These are phyloP conservation scores for Drosophila hamatofila DNA, from an alignment of 2,888 invertebrate species.

Conservation along the genomic window DNA sequence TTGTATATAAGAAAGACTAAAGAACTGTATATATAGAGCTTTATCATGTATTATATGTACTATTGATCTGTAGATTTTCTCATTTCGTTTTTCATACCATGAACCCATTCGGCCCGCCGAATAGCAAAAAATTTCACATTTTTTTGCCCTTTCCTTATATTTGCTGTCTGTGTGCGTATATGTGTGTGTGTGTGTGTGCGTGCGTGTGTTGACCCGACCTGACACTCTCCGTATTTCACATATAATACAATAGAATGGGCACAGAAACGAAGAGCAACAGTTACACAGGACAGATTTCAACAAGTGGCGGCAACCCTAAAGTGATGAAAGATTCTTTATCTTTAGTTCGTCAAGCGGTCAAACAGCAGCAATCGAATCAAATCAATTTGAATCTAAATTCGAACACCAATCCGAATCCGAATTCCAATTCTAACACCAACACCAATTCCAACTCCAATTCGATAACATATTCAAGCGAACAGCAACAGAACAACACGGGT, in stretches of 20 bases:
- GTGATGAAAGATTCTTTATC: constrained; percentile 81
- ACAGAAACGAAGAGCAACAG: constrained; percentile 83
- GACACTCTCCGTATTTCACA: constrained; percentile 77
- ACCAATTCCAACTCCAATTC: constrained; percentile 26
- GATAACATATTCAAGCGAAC: constrained; percentile 33
- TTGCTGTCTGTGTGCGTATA: constrained; percentile 5
- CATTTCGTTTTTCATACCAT: background rate
- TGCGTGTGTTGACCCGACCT: constrained; percentile 72
- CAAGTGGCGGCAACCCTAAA: constrained; percentile 77
- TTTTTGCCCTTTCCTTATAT: background rate
- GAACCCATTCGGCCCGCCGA: constrained; percentile 9
- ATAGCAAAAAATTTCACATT: background rate
- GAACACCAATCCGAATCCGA: constrained; percentile 12
- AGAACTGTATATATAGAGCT: background rate
- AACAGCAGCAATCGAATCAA: constrained; percentile 62
- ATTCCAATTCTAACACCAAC: constrained; percentile 29
- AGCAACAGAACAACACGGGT: constrained; percentile 31
- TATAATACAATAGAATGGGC: constrained; percentile 81
- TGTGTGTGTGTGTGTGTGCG: constrained; percentile 33
- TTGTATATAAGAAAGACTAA: background rate
- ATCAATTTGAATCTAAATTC: constrained; percentile 39
- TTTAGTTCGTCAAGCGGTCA: constrained; percentile 73
- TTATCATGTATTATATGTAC: background rate
- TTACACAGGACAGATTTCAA: constrained; percentile 80
- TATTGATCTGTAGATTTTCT: constrained; percentile 7